Base-by-base conservation (phyloP, 2,113 vertebrate genomes). In the Castor canadensis region DNA sequence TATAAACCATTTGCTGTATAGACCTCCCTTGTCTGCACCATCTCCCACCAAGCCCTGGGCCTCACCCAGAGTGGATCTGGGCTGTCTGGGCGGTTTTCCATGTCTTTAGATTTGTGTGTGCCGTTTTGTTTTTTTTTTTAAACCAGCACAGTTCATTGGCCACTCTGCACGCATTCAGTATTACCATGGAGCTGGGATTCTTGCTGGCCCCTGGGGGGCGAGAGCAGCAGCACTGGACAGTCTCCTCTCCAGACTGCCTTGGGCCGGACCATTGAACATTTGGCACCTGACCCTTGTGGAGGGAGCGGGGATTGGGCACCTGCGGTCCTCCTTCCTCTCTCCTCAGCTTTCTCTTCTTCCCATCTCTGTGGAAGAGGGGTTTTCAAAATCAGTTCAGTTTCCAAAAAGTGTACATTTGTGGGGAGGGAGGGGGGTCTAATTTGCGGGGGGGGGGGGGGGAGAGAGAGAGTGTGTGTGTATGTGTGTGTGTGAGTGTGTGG, bases 1-100 rank as follows among this genome's bases (percentile, higher is more conserved):
- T 98, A 99, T 98, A 98, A 98, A 97, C 98, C 98, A 98, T 98
- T 98, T 98, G 97, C 98, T 98, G 98, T 98, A 98, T 98, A 98
- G 98, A 98, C 96, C 97, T 98, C 97, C 98, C 97, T 98, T 76
- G 94, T 97, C 91, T 87, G 66, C 89, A 93, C 87, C 96, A 92
- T 89, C 90, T 97, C 97, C 98, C 98, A 96, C 93, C 96, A 94
- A 96, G 93, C 73, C 97, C 82, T 93, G 91, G 96, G 89, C 43
- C 96, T 95, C 84, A 96, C 98, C 94, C 98, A 97, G 96, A 96
- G 97, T 97, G 98, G 98, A 97, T 97, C 97, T 98, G 96, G 98
- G 98, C 97, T 98, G 95, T 98, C 97, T 97, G 84, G 97, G 97
- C 97, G 97, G 98, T 97, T 97, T 94, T 97, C 97, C 95, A 97